Conservation (phyloP, 2,113 vertebrate species). For the Chitala chitala region DNA sequence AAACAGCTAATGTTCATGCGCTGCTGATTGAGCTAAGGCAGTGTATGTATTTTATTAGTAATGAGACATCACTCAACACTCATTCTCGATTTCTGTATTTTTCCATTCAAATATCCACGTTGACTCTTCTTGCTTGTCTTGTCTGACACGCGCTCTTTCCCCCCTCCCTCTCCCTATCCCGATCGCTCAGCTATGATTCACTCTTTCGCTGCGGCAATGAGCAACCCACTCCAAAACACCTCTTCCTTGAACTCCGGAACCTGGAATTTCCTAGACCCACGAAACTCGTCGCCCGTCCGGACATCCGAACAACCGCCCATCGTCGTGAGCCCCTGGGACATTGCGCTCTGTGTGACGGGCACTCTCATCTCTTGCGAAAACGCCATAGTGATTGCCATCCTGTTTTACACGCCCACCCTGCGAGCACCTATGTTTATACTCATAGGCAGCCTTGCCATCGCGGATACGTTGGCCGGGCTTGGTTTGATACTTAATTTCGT, state of each 20-base stretch:
- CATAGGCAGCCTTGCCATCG: slow-evolving; percentile 79
- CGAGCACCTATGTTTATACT: slow-evolving; percentile 79
- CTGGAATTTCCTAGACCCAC: slow-evolving; percentile 52
- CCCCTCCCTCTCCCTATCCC: slow-evolving; percentile 3
- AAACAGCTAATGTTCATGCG: too few relatives aligned
- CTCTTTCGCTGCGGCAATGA: slow-evolving; percentile 63
- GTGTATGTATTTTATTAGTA: too few relatives aligned
- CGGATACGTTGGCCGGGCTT: slow-evolving; percentile 78
- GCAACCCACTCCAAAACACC: slow-evolving; percentile 39
- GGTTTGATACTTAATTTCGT: slow-evolving; percentile 81
- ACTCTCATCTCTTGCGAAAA: slow-evolving; percentile 83
- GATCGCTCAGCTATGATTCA: slow-evolving; percentile 68
- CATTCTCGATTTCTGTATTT: slow-evolving; percentile 7
- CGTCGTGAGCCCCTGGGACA: slow-evolving; percentile 78
- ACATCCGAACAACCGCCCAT: slow-evolving; percentile 41
- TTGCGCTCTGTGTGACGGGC: slow-evolving; percentile 80
- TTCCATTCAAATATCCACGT: slow-evolving; percentile 18
- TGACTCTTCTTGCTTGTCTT: slow-evolving; percentile 5
- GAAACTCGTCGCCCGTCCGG: slow-evolving; percentile 49
- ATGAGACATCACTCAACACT: too few relatives aligned
- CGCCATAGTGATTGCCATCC: slow-evolving; percentile 78
- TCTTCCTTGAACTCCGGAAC: slow-evolving; percentile 53
- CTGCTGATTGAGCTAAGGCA: too few relatives aligned
- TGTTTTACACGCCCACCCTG: slow-evolving; percentile 78
- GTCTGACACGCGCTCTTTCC: slow-evolving; percentile 13